Conservation (phyloP, 2,113 vertebrate genomes). For the Zapus hudsonius region DNA sequence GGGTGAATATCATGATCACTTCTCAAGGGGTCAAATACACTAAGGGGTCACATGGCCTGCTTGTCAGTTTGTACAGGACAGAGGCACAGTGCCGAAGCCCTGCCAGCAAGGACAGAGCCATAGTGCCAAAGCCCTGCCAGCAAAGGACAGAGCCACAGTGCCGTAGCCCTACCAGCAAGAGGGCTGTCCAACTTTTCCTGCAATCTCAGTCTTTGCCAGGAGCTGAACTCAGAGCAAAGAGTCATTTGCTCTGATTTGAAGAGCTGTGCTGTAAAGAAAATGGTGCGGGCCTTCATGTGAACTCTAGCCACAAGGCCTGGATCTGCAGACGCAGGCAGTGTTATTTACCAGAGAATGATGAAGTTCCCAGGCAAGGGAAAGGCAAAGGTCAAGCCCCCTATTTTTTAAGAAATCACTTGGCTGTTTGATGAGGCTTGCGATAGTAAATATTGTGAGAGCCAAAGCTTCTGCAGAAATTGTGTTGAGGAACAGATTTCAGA, state of each 20-base stretch:
- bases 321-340: slow-evolving; percentile 21
- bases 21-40: slow-evolving; percentile 31
- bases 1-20: neutral
- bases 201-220: neutral
- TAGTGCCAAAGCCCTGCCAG: neutral
- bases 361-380: slow-evolving; percentile 6
- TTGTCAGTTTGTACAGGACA: neutral
- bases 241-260: slow-evolving; percentile 51
- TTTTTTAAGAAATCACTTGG: slow-evolving; percentile 64
- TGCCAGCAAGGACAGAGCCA: neutral
- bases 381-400: slow-evolving; percentile 51
- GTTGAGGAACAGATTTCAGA: slow-evolving; percentile 62
- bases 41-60: neutral
- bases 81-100: neutral
- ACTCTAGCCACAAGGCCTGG: slow-evolving; percentile 17
- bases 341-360: slow-evolving; percentile 60
- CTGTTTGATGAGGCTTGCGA: slow-evolving; percentile 71
- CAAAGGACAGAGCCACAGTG: neutral
- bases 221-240: slow-evolving; percentile 18
- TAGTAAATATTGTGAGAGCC: slow-evolving; percentile 55
- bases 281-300: slow-evolving; percentile 19
- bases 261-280: slow-evolving; percentile 42
- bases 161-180: slow-evolving; percentile 15
- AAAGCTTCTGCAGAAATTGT: slow-evolving; percentile 65
- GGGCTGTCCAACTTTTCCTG: neutral